Evolutionary conservation across 2,888 invertebrate species (phyloP).

Genomic region (Agrotis exclamationis): DNA sequence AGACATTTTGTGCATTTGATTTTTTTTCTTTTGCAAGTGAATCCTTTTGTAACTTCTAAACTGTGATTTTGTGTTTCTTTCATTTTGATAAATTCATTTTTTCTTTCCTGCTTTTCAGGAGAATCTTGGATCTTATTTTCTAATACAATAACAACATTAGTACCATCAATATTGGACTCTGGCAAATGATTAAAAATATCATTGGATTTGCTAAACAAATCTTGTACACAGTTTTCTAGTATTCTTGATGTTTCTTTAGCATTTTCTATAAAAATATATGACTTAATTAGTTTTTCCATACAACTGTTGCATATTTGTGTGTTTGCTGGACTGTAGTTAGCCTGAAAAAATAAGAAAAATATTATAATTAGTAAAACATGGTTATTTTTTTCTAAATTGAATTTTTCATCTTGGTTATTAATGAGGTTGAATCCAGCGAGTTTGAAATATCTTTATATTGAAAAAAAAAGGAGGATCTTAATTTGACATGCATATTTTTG

Average conservation of each 20-base stretch:
- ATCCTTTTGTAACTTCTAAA: not conserved
- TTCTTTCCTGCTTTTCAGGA: not conserved
- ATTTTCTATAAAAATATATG: constrained; percentile 54
- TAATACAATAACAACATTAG: constrained; percentile 51
- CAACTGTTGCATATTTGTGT: constrained; percentile 49
- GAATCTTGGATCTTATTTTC: constrained; percentile 23
- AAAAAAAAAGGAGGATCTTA: too few species aligned
- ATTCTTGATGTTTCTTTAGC: constrained; percentile 24
- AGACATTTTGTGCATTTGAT: constrained; percentile 40
- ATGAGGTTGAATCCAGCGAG: not conserved
- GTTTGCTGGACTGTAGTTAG: constrained; percentile 19
- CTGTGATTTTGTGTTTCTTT: constrained; percentile 4
- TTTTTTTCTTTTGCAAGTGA: constrained; percentile 5
- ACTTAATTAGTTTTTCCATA: constrained; percentile 43
- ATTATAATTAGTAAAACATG: too few species aligned
- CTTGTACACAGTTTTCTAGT: constrained; percentile 32
- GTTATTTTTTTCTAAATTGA: too few species aligned
- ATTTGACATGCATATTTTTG: too few species aligned
- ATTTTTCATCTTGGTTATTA: too few species aligned
- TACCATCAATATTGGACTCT: constrained; percentile 21
- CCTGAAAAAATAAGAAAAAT: constrained; percentile 41
- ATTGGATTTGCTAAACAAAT: constrained; percentile 40
- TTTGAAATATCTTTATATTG: not conserved
- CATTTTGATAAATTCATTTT: not conserved
- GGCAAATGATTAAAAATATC: constrained; percentile 39